Base-by-base conservation (phyloP, 2,113 vertebrate species). In the Rutilus rutilus region DNA sequence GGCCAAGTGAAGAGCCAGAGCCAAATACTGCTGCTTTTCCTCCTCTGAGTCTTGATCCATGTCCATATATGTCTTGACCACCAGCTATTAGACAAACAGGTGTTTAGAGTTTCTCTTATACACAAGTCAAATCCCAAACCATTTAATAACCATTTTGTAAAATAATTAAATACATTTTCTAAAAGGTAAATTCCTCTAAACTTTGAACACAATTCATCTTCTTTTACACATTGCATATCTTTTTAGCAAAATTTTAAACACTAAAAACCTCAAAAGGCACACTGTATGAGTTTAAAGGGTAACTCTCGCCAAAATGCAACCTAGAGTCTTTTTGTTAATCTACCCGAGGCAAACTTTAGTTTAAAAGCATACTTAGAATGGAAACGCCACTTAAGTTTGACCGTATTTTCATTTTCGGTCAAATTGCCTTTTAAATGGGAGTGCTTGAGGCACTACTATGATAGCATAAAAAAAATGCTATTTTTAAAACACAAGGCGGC, bases 1-100 rank as follows among this genome's bases (percentile, higher is more conserved):
- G 62, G 98, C 97, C 86, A 99, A 96, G 93, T 99, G 98, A 93
- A 99, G 97, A 27, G 98, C 98, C 90, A 99, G 92, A 62, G 96
- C 96, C 64, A 99, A 96, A 93, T 99, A 99, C 93, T 99, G 97
- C 92, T 99, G 97, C 91, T 99, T 99, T 92, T 99, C 98, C 88
- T 99, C 98, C 93, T 99, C 98, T 0, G 98, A 99, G 93, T 99
- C 98, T 94, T 99, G 98, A 95, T 99, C 98, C 98, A 99, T 99
- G 92, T 99, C 98, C 98, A 99, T 99, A 92, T 98, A 99, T 5
- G 98, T 99, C 94, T 99, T 99, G 79, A 99, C 98, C 93, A 99
- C 97, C 97, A 99, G 97, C 98, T 99, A 90, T 7, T 6, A 33
- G 23, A 83, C 6, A 71, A 15, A 82, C 2, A 50, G 60, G 59